A percentile compares a stretch with the other conserved stretches of the same genome.
Conservation (phyloP, 37 sponge, comb jelly and placozoan species). For the Haliclona indistincta region DNA sequence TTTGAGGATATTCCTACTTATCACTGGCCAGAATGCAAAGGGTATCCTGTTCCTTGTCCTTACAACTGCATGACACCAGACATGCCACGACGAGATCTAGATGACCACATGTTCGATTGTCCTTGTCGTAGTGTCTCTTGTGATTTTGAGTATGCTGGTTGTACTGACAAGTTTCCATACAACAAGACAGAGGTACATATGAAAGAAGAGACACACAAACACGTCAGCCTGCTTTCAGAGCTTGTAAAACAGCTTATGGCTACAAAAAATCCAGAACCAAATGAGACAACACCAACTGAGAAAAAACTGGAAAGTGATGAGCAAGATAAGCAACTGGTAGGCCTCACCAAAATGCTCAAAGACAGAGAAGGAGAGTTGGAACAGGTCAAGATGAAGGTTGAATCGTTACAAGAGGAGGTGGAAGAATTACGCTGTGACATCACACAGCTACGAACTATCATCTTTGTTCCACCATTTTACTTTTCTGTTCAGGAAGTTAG, state of each 20-base stretch:
- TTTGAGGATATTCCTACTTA: constrained; percentile 29
- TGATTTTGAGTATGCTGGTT: constrained; percentile 48
- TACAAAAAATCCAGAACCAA: not conserved
- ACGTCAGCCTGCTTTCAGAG: constrained; percentile 2
- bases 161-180: not conserved
- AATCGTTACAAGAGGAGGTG: constrained; percentile 13
- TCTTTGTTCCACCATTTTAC: not conserved
- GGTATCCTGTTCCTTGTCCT: constrained; percentile 43
- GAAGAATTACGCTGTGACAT: not conserved
- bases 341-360: constrained; percentile 2
- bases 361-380: constrained; percentile 7
- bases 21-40: constrained; percentile 15
- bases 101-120: constrained; percentile 12
- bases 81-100: constrained; percentile 24
- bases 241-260: not conserved
- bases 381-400: not conserved
- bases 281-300: not conserved
- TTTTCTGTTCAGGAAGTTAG: not conserved
- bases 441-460: not conserved
- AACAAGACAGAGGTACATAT: constrained; percentile 6
- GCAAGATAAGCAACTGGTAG: not conserved
- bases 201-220: not conserved
- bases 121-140: constrained; percentile 24
- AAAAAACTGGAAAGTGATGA: not conserved
- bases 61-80: constrained; percentile 4